A percentile compares a stretch with the other conserved stretches of the same genome.
Evolutionary conservation across 2,888 invertebrate species (phyloP).

Genomic region (Ferrisia virgata): DNA sequence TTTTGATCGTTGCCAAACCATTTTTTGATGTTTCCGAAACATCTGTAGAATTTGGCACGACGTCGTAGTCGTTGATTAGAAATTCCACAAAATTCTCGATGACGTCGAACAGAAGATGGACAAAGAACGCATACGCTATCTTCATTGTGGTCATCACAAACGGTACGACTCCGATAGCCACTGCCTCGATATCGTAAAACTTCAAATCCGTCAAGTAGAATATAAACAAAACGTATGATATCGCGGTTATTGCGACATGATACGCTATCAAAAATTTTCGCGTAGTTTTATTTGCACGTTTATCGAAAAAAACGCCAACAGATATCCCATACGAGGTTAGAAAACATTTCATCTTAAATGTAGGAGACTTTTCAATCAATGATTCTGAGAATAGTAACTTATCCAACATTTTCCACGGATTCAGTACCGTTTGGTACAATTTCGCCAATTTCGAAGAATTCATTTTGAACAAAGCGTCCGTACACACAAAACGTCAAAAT

Average conservation of each 20-base stretch:
- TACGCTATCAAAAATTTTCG: neutral
- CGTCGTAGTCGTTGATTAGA: neutral
- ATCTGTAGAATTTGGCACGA: neutral
- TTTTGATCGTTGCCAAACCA: neutral
- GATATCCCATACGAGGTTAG: neutral
- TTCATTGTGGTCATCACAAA: neutral
- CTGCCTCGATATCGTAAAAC: neutral
- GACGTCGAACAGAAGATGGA: neutral
- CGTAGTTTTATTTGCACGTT: neutral
- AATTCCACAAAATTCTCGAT: neutral
- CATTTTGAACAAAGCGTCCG: neutral
- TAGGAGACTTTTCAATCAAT: neutral
- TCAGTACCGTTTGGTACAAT: neutral
- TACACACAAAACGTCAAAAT: too few species aligned
- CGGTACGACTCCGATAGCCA: neutral
- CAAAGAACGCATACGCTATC: neutral
- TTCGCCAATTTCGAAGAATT: neutral
- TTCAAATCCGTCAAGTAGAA: neutral
- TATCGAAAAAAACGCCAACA: neutral
- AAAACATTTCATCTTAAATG: neutral
- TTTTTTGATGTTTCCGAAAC: neutral
- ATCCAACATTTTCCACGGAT: neutral
- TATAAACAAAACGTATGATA: neutral
- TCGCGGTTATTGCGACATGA: neutral
- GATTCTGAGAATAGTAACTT: neutral